Conservation (phyloP, 2,888 invertebrate species). For the Melieria crassipennis region DNA sequence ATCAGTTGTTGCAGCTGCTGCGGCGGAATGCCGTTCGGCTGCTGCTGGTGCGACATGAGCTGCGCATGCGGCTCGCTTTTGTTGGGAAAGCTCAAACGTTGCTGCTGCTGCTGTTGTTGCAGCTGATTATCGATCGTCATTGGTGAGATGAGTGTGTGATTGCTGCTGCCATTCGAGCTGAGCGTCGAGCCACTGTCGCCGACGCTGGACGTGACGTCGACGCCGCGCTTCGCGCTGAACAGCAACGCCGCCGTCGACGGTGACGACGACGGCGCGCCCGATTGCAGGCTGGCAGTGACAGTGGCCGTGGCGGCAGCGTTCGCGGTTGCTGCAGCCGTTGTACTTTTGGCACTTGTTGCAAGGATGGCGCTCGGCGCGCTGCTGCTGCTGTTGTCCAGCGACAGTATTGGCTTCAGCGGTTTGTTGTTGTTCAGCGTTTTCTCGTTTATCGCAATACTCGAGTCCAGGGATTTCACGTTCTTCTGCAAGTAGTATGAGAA, state of each 20-base stretch:
- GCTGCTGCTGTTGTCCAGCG: constrained; percentile 54
- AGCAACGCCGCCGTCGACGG: constrained; percentile 25
- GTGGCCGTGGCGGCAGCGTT: constrained; percentile 33
- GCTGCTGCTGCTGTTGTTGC: constrained; percentile 44
- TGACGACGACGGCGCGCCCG: constrained; percentile 22
- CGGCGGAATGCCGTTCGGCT: constrained; percentile 20
- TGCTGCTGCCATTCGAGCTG: constrained; percentile 63
- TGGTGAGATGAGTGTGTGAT: constrained; percentile 61
- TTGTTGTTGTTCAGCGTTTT: constrained; percentile 64
- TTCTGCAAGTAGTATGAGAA: constrained; percentile 54
- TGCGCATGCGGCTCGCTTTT: constrained; percentile 49
- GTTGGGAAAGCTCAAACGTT: constrained; percentile 44
- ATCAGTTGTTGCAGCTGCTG: constrained; percentile 34
- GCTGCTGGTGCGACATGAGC: constrained; percentile 40
- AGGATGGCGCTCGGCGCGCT: constrained; percentile 32
- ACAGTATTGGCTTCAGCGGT: constrained; percentile 61
- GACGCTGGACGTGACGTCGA: constrained; percentile 28
- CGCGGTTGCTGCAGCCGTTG: constrained; percentile 39
- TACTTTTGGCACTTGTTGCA: constrained; percentile 31
- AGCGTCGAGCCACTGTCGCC: constrained; percentile 52
- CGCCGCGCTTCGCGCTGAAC: background rate
- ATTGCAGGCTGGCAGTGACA: constrained; percentile 29
- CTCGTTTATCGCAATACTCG: constrained; percentile 53
- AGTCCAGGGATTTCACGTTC: constrained; percentile 64
- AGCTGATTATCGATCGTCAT: constrained; percentile 60